Percentiles rank a stretch among this genome's conserved stretches.
phyloP scores from a whole-genome alignment of 2,797 vertebrate genomes.

The Gallirallus australis region DNA sequence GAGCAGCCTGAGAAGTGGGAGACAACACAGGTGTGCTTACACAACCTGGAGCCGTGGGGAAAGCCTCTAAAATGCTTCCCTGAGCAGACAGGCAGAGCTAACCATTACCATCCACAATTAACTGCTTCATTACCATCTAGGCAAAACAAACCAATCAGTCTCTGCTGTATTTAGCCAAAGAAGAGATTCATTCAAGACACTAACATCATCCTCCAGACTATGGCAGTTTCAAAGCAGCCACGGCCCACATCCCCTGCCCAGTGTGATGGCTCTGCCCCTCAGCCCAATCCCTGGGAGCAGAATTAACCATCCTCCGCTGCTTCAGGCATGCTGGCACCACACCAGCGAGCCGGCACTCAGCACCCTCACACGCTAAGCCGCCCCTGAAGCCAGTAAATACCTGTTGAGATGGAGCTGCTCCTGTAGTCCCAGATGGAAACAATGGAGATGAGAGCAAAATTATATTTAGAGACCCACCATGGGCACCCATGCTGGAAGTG shows the following conservation, averaged over 20 bases:
- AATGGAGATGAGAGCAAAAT: neutral
- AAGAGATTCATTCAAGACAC: neutral
- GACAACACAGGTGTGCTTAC: neutral
- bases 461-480: neutral
- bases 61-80: neutral
- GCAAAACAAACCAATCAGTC: constrained; percentile 23
- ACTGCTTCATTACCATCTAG: constrained; percentile 38
- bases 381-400: fast-evolving
- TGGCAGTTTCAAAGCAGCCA: neutral
- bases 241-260: neutral
- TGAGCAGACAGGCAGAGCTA: neutral
- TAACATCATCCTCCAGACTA: neutral
- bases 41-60: fast-evolving
- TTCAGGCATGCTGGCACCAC: neutral
- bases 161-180: neutral
- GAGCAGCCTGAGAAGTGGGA: neutral
- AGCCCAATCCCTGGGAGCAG: neutral
- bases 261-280: neutral
- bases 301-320: neutral
- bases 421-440: neutral
- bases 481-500: fast-evolving
- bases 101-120: constrained; percentile 11
- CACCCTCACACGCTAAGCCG: neutral
- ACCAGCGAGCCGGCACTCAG: neutral
- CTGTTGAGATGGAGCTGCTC: neutral